Conservation (phyloP, 2,797 vertebrate species). For the Tympanoctomys barrerae region DNA sequence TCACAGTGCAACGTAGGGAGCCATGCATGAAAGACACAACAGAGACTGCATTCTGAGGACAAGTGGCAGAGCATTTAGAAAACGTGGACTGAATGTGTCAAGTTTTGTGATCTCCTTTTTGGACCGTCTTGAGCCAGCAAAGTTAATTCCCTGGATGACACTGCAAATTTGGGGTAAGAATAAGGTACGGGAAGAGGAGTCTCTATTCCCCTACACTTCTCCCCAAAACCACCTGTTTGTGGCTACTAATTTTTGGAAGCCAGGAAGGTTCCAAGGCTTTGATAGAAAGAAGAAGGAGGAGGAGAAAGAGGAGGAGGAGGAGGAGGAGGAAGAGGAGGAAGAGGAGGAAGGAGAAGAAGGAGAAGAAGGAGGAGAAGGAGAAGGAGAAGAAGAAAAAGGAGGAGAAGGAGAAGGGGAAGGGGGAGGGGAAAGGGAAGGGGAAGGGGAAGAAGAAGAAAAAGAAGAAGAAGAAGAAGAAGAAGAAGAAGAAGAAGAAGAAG, state of each 20-base stretch:
- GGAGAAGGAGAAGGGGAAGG: too few relatives aligned
- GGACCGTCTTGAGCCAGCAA: neutral
- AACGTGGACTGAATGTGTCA: neutral
- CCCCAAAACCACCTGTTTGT: neutral
- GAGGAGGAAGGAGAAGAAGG: too few relatives aligned
- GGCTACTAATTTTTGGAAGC: neutral
- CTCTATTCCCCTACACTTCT: neutral
- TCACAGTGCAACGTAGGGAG: neutral
- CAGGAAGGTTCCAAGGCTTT: neutral
- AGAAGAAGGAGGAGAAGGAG: too few relatives aligned
- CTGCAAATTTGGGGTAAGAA: slow-evolving; percentile 17
- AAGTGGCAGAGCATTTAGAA: neutral
- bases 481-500: too few relatives aligned
- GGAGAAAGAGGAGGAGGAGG: too few relatives aligned
- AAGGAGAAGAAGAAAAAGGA: too few relatives aligned
- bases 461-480: too few relatives aligned
- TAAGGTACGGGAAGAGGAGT: neutral
- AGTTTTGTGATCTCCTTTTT: neutral
- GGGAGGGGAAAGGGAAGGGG: too few relatives aligned
- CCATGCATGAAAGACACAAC: neutral
- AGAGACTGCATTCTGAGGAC: neutral
- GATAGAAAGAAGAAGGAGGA: too few relatives aligned
- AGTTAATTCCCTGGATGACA: neutral
- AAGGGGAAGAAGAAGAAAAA: too few relatives aligned
- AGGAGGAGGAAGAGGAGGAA: too few relatives aligned